phyloP scores from a whole-genome alignment of 2,888 invertebrate species.

The Meteorus colon region DNA sequence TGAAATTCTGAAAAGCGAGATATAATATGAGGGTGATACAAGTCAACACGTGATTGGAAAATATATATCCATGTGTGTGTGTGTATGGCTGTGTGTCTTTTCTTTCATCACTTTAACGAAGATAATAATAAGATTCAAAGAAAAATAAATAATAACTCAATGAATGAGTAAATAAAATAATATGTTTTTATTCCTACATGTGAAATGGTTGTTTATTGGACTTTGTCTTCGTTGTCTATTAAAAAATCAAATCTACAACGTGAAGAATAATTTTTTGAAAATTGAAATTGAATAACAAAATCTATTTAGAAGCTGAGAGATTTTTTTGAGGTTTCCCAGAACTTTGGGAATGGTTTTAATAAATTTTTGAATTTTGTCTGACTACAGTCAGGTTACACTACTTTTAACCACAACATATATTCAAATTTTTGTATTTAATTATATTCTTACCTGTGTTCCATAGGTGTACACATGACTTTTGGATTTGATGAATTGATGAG shows the following conservation, averaged over 20 bases:
- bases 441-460: constrained; percentile 45
- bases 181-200: not conserved
- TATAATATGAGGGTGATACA: not conserved
- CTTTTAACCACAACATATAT: not conserved
- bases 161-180: not conserved
- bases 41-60: not conserved
- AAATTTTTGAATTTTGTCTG: not conserved
- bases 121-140: not conserved
- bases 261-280: not conserved
- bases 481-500: constrained; percentile 38
- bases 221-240: not conserved
- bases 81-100: not conserved
- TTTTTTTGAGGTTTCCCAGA: not conserved
- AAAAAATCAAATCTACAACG: not conserved
- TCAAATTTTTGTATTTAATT: too few species aligned
- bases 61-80: too few species aligned
- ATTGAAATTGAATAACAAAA: not conserved
- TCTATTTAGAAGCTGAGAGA: not conserved
- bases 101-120: not conserved
- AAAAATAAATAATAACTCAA: not conserved
- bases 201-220: not conserved
- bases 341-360: not conserved
- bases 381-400: constrained; percentile 3
- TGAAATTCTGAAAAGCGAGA: not conserved
- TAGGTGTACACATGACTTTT: constrained; percentile 41